Evolutionary conservation across 2,113 vertebrate species (phyloP).

Genomic region (Oncorhynchus mykiss): DNA sequence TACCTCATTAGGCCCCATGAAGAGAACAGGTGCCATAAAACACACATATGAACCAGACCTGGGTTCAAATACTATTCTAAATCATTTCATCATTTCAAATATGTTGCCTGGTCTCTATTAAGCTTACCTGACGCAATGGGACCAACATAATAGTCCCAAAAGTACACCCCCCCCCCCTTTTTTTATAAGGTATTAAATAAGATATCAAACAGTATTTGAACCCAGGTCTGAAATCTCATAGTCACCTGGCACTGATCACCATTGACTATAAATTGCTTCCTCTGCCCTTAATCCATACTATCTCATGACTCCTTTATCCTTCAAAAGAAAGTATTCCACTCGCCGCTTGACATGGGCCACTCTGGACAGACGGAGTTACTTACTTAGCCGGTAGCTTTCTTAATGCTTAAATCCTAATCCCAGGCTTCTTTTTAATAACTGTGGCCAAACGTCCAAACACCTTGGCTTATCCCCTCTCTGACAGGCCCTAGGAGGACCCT

Average conservation of each 20-base stretch:
- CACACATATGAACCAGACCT: background rate
- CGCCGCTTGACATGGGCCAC: conserved; percentile 35
- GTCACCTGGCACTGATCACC: conserved; percentile 36
- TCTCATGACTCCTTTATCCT: conserved; percentile 67
- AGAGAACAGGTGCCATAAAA: background rate
- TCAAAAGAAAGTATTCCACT: conserved; percentile 44
- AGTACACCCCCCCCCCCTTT: too few relatives aligned
- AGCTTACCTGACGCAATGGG: too few relatives aligned
- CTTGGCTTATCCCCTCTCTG: conserved; percentile 33
- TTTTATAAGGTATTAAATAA: too few relatives aligned
- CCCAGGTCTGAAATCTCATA: conserved; percentile 10
- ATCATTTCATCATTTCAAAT: too few relatives aligned
- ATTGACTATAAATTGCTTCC: conserved; percentile 19
- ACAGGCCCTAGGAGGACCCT: conserved; percentile 48
- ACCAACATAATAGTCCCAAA: too few relatives aligned
- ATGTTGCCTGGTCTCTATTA: too few relatives aligned
- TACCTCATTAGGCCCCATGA: conserved; percentile 7
- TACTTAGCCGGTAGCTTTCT: conserved; percentile 27
- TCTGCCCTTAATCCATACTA: conserved; percentile 51
- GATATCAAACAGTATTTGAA: conserved; percentile 8
- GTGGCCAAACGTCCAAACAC: conserved; percentile 16
- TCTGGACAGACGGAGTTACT: conserved; percentile 32
- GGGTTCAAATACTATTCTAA: too few relatives aligned
- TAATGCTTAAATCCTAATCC: conserved; percentile 18
- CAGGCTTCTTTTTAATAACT: conserved; percentile 33